These are phyloP conservation scores for Diploscapter pachys DNA, from an alignment of 1,140 invertebrate species.

Conservation along the genomic window DNA sequence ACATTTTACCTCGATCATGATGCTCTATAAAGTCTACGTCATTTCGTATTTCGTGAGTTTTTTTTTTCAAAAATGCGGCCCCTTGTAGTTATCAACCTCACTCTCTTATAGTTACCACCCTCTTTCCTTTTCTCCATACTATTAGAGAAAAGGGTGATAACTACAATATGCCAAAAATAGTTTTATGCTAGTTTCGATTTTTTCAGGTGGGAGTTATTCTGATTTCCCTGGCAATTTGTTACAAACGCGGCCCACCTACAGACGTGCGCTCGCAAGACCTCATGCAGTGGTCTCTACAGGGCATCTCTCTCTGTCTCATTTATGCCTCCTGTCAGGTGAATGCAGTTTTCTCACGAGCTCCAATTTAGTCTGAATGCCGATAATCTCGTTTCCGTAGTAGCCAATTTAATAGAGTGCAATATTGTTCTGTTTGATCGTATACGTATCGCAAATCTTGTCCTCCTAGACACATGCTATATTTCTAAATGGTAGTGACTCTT, in stretches of 20 bases:
- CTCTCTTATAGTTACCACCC: conserved; percentile 4
- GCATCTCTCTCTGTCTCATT: conserved; percentile 67
- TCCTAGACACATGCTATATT: conserved; percentile 62
- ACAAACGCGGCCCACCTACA: conserved; percentile 78
- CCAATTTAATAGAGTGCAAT: no score
- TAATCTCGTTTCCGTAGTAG: no score
- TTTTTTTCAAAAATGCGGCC: conserved; percentile 21
- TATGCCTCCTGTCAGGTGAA: conserved; percentile 70
- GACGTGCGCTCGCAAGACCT: conserved; percentile 76
- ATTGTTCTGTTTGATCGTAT: no score
- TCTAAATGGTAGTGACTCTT: no score
- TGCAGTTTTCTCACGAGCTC: conserved; percentile 64
- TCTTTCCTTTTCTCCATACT: background rate
- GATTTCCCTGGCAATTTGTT: conserved; percentile 80
- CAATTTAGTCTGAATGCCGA: no score
- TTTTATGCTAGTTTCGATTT: conserved; percentile 5
- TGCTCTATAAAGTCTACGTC: conserved; percentile 71
- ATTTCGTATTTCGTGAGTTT: conserved; percentile 71
- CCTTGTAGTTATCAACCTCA: conserved; percentile 10
- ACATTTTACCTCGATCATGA: conserved; percentile 70
- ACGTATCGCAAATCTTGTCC: conserved; percentile 65
- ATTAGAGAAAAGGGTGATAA: no score
- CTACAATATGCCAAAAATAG: no score
- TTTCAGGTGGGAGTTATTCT: conserved; percentile 65
- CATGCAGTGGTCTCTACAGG: conserved; percentile 79